Evolutionary conservation across 2,113 vertebrate genomes (phyloP), one percentile per base, ranked within the genome.

Genomic region (Phodopus roborovskii): DNA sequence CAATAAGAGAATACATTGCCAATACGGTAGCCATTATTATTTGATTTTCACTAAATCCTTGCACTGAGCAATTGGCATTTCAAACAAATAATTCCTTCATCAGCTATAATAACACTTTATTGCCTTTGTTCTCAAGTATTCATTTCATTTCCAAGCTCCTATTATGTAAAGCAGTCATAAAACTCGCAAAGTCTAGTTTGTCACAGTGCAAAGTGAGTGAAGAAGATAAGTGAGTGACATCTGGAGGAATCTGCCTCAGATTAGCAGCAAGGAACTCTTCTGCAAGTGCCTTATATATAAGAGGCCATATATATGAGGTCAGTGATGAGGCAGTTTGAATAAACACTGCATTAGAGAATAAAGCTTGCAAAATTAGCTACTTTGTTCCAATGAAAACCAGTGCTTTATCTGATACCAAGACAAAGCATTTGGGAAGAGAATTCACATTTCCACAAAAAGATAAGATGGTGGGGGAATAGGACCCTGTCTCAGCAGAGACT

Each of bases 21-120:
- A 81, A 95, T 96, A 93, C 1, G 45, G 39, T 90, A 79, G 84
- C 24, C 82, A 94, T 94, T 96, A 95, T 92, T 94, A 96, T 95
- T 91, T 96, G 88, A 91, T 60, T 96, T 97, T 97, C 96, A 77
- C 62, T 95, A 94, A 96, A 92, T 82, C 74, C 62, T 89, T 96
- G 82, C 91, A 94, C 85, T 91, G 96, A 96, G 89, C 78, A 95
- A 90, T 24, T 92, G 96, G 28, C 94, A 92, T 97, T 97, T 9
- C 84, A 96, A 96, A 92, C 50, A 95, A 97, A 97, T 92, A 92
- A 96, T 58, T 91, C 68, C 60, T 96, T 95, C 83, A 75, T 92
- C 95, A 97, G 85, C 64, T 42, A 64, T 91, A 93, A 94, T 88
- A 30, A 82, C 88, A 75, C 15, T 95, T 95, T 81, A 96, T 84